Evolutionary conservation across 2,113 vertebrate species (phyloP).

Genomic region (Perognathus longimembris): DNA sequence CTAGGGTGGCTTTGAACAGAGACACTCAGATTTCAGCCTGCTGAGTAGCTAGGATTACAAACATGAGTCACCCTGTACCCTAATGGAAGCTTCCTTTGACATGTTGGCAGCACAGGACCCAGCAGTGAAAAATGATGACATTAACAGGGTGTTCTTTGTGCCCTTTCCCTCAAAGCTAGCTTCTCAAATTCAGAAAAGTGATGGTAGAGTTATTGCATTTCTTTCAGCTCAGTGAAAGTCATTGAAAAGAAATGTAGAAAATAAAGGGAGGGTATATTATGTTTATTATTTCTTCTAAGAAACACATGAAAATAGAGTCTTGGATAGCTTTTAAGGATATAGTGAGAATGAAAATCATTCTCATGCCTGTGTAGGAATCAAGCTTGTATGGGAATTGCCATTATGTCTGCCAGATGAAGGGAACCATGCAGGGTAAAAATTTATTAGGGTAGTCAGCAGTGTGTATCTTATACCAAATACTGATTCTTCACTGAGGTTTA

Average conservation of each 20-base stretch:
- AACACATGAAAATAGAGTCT: background rate
- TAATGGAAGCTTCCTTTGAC: background rate
- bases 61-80: too few species aligned
- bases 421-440: background rate
- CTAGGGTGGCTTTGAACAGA: too few species aligned
- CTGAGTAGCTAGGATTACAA: too few species aligned
- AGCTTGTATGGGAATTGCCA: too few species aligned
- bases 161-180: background rate
- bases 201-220: background rate
- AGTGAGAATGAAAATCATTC: background rate
- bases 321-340: background rate
- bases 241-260: background rate
- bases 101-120: background rate
- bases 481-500: background rate
- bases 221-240: background rate
- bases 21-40: too few species aligned
- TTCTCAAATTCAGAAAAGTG: background rate
- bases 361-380: background rate
- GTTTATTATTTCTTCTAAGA: constrained; percentile 7
- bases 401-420: background rate
- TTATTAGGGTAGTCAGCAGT: background rate
- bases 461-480: background rate
- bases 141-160: background rate
- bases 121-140: background rate
- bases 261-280: background rate